These are phyloP conservation scores for Stichodactyla helianthus DNA, from an alignment of 64 coral and sea anemone genomes.

Conservation along the genomic window DNA sequence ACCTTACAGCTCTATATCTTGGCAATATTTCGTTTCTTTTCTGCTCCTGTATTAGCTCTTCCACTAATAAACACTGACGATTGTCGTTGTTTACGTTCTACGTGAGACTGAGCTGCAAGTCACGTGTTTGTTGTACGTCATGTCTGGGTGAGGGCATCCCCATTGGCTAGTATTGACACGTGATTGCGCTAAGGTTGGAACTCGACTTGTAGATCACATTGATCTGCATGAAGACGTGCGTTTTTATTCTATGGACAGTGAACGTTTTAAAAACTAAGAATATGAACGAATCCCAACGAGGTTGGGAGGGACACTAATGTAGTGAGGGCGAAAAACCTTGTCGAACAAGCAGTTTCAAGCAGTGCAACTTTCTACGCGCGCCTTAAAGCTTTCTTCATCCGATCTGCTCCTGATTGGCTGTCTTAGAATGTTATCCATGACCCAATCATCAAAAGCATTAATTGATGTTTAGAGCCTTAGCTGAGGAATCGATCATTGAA, in stretches of 20 bases:
- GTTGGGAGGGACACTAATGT: not conserved
- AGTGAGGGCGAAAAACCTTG: not conserved
- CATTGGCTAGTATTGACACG: not conserved
- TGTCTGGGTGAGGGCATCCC: not conserved
- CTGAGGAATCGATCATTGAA: constrained; percentile 21
- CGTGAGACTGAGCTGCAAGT: not conserved
- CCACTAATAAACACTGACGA: too few species aligned
- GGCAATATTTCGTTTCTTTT: not conserved
- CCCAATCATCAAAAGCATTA: constrained; percentile 83
- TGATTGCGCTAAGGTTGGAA: not conserved
- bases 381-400: constrained; percentile 6
- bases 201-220: not conserved
- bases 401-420: constrained; percentile 49
- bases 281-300: not conserved
- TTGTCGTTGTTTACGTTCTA: too few species aligned
- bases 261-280: not conserved
- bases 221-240: not conserved
- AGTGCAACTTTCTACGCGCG: not conserved
- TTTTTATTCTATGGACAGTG: not conserved
- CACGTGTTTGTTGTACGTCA: not conserved
- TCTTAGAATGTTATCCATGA: constrained; percentile 45
- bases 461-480: constrained; percentile 76
- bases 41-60: too few species aligned
- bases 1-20: not conserved
- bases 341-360: not conserved